Conservation (phyloP, 2,113 vertebrate genomes). For the Tachysurus vachellii region DNA sequence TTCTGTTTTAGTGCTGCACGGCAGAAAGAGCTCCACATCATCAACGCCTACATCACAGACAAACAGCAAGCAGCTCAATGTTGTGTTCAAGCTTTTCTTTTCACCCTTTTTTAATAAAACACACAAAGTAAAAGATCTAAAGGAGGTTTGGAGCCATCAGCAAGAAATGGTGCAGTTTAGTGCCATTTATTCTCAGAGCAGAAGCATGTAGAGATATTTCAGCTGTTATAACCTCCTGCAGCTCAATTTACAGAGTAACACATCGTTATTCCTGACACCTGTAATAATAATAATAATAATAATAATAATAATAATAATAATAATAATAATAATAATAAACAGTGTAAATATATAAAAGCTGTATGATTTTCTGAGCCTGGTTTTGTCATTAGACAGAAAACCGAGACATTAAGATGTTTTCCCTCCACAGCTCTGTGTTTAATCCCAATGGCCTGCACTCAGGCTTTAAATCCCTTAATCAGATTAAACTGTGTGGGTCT, state of each 20-base stretch:
- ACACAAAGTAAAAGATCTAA: not conserved
- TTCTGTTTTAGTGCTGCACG: not conserved
- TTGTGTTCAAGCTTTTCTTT: not conserved
- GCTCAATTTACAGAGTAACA: not conserved
- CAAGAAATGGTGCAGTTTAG: not conserved
- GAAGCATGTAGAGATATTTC: not conserved
- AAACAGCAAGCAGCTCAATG: not conserved
- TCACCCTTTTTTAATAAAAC: not conserved
- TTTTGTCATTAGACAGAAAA: not conserved
- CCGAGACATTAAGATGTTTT: not conserved
- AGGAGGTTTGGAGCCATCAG: not conserved
- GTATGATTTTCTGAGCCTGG: not conserved
- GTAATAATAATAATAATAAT: too few relatives aligned
- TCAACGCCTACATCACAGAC: not conserved
- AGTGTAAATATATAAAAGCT: too few relatives aligned
- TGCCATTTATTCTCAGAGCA: not conserved
- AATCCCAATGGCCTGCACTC: not conserved
- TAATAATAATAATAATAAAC: not conserved
- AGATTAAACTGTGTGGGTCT: not conserved
- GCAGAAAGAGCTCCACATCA: not conserved
- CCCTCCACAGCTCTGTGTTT: not conserved
- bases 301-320: too few relatives aligned
- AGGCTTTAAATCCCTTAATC: not conserved
- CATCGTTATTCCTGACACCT: not conserved
- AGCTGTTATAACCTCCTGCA: not conserved